phyloP scores from a whole-genome alignment of 2,113 vertebrate species.

The Nestor notabilis region DNA sequence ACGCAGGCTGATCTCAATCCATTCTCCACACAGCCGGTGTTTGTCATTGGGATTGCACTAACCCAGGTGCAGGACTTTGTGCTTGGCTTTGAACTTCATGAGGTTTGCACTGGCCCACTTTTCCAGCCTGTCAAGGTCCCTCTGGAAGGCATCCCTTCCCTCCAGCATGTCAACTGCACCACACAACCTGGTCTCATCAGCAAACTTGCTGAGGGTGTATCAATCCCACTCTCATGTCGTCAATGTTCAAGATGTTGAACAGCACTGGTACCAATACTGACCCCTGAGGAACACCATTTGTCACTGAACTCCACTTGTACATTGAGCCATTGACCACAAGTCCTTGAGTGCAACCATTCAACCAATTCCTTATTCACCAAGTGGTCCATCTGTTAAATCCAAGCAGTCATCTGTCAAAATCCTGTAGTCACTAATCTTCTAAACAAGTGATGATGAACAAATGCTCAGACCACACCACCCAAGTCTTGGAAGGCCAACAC shows the following conservation, averaged over 20 bases:
- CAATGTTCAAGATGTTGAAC: neutral
- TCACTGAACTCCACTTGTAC: neutral
- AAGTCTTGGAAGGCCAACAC: too few relatives aligned
- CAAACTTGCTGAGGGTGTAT: neutral
- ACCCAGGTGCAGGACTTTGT: neutral
- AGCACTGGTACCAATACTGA: neutral
- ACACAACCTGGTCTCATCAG: neutral
- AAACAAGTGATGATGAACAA: neutral
- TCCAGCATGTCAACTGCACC: neutral
- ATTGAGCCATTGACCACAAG: neutral
- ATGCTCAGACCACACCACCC: too few relatives aligned
- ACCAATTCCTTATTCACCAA: neutral
- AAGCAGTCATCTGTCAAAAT: neutral
- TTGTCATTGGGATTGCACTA: neutral
- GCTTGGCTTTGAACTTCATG: neutral
- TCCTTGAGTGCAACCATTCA: neutral
- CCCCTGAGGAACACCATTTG: neutral
- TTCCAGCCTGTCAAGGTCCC: neutral
- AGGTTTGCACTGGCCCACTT: neutral
- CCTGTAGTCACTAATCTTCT: neutral
- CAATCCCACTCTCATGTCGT: neutral
- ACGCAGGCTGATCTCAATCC: neutral
- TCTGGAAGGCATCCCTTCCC: neutral
- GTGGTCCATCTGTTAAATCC: neutral
- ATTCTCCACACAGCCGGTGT: neutral